A percentile compares a stretch with the other conserved stretches of the same genome.
These are phyloP conservation scores for Acrobasis suavella DNA, from an alignment of 2,888 invertebrate genomes.

Conservation along the genomic window DNA sequence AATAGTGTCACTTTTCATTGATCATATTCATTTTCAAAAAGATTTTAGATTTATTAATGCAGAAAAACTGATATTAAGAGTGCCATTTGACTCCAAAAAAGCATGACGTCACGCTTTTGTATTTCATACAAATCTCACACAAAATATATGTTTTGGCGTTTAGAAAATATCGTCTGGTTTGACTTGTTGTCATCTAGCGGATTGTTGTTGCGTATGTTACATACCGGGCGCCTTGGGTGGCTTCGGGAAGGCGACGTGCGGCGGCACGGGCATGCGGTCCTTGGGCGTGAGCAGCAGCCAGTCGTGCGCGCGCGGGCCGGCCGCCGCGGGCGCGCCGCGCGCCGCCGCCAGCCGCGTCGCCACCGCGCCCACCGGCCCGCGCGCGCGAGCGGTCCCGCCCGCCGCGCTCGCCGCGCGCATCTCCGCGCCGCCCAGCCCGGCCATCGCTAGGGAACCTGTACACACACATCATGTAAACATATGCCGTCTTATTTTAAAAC, in stretches of 20 bases:
- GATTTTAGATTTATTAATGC: too few relatives aligned
- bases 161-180: too few relatives aligned
- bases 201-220: too few relatives aligned
- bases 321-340: slow-evolving; percentile 58
- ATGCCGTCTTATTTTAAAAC: too few relatives aligned
- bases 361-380: slow-evolving; percentile 68
- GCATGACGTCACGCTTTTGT: too few relatives aligned
- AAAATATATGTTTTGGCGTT: too few relatives aligned
- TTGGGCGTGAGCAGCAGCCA: slow-evolving; percentile 90
- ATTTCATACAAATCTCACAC: too few relatives aligned
- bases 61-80: too few relatives aligned
- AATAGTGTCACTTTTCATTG: too few relatives aligned
- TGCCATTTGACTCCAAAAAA: too few relatives aligned
- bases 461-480: neutral
- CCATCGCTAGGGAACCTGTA: slow-evolving; percentile 81
- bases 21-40: too few relatives aligned
- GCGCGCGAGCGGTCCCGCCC: slow-evolving; percentile 62
- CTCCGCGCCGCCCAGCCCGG: slow-evolving; percentile 78
- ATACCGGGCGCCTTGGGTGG: slow-evolving; percentile 93
- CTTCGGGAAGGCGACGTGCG: slow-evolving; percentile 92
- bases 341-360: slow-evolving; percentile 67
- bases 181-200: too few relatives aligned
- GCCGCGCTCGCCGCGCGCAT: slow-evolving; percentile 56
- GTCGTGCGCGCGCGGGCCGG: slow-evolving; percentile 79
- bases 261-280: slow-evolving; percentile 90